Conservation (phyloP, 2,113 vertebrate species). For the Cyprinus carpio region DNA sequence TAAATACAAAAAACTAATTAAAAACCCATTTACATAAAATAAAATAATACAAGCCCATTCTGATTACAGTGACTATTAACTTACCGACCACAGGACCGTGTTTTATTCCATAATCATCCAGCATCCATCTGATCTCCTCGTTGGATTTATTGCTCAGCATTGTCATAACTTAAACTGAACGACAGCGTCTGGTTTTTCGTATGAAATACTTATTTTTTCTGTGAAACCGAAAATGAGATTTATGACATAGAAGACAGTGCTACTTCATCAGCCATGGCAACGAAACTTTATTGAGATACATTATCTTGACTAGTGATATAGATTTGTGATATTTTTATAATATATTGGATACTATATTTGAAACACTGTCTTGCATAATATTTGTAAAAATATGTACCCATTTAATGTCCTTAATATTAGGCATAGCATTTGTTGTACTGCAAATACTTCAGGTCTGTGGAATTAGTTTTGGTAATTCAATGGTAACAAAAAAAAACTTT, state of each 20-base stretch:
- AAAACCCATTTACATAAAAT: not conserved
- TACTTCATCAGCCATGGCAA: not conserved
- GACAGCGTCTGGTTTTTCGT: not conserved
- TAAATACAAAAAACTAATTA: not conserved
- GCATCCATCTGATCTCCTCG: constrained; percentile 65
- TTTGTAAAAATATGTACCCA: not conserved
- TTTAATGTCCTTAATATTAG: not conserved
- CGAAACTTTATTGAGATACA: not conserved
- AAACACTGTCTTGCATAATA: not conserved
- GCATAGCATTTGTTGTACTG: not conserved
- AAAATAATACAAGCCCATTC: not conserved
- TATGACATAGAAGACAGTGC: not conserved
- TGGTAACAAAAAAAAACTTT: not conserved
- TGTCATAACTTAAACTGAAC: constrained; percentile 16
- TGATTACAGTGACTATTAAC: constrained; percentile 42
- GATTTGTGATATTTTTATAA: not conserved
- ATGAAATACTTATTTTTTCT: not conserved
- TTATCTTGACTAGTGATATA: not conserved
- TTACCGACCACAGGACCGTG: constrained; percentile 77
- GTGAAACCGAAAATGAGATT: not conserved
- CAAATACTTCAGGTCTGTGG: not conserved
- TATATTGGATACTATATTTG: not conserved
- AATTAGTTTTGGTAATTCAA: not conserved
- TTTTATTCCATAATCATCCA: constrained; percentile 74
- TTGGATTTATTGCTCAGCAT: constrained; percentile 59